Base-by-base conservation (phyloP, 2,888 invertebrate genomes). In the Campopleginae sp. region DNA sequence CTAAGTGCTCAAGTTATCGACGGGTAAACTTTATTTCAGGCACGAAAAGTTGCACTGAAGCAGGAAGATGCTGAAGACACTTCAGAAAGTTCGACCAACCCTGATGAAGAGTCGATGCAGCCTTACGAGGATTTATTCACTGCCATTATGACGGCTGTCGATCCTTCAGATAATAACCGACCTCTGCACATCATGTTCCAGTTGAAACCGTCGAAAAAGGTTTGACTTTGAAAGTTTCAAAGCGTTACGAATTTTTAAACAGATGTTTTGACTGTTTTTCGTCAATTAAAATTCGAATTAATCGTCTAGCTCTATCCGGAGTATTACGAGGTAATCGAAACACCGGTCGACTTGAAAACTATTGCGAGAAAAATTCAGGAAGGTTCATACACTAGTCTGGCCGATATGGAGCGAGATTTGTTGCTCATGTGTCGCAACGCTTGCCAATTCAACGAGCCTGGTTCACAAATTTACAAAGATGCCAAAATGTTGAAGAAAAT, bases 391-490 rank as follows among this genome's bases (percentile, higher is more conserved):
- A 94, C 95, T 0, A 95, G 94, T 86, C 93, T 99, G 48, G 94
- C 94, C 66, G 98, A 98, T 79, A 95, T 99, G 95, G 99, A 99
- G 93, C 96, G 96, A 86, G 99, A 99, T 94, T 94, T 99, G 54
- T 94, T 97, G 87, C 94, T 98, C 76, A 98, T 99, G 97, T 97
- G 98, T 70, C 96, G 97, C 88, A 99, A 99, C 94, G 99, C 99
- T 0, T 99, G 98, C 92, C 95, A 96, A 23, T 99, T 98, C 92
- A 99, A 99, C 93, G 99, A 99, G 92, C 98, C 99, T 0, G 98
- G 98, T 2, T 99, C 99, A 17, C 97, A 97, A 92, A 99, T 99
- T 89, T 99, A 98, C 92, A 98, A 98, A 94, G 98, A 99, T 94
- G 98, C 99, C 0, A 98, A 98, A 92, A 95, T 96, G 33, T 94